These are phyloP conservation scores for Tachyglossus aculeatus DNA, from an alignment of 2,797 vertebrate species.

Conservation along the genomic window DNA sequence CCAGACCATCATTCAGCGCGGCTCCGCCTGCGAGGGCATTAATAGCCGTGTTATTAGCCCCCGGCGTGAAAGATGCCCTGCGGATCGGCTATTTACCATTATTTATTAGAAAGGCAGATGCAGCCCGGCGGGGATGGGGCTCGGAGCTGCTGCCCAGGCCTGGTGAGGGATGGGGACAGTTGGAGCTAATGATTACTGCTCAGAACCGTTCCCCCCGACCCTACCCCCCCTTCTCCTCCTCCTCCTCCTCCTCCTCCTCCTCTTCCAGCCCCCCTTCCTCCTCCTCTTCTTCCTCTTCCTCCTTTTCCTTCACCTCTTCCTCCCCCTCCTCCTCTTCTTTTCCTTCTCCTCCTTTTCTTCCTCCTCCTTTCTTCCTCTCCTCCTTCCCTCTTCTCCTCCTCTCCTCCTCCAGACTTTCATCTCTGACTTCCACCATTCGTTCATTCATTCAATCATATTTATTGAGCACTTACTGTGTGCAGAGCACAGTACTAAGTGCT, in stretches of 20 bases:
- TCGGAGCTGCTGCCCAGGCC: not conserved
- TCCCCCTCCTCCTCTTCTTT: not conserved
- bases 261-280: not conserved
- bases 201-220: not conserved
- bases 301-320: not conserved
- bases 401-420: too few relatives aligned
- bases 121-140: slow-evolving; percentile 19
- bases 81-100: slow-evolving; percentile 55
- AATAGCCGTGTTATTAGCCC: slow-evolving; percentile 64
- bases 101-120: slow-evolving; percentile 62
- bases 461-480: too few relatives aligned
- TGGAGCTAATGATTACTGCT: too few relatives aligned
- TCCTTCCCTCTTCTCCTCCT: too few relatives aligned
- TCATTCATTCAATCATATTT: too few relatives aligned
- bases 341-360: not conserved
- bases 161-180: not conserved
- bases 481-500: too few relatives aligned
- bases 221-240: not conserved
- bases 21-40: slow-evolving; percentile 56
- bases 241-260: too few relatives aligned
- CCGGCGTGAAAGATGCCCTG: slow-evolving; percentile 57
- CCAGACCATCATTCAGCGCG: slow-evolving; percentile 47
- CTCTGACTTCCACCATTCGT: too few relatives aligned
- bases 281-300: not conserved
- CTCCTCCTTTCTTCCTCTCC: too few relatives aligned